A percentile compares a stretch with the other conserved stretches of the same genome.
phyloP scores from a whole-genome alignment of 2,888 invertebrate genomes.

The Byasa hedistus region DNA sequence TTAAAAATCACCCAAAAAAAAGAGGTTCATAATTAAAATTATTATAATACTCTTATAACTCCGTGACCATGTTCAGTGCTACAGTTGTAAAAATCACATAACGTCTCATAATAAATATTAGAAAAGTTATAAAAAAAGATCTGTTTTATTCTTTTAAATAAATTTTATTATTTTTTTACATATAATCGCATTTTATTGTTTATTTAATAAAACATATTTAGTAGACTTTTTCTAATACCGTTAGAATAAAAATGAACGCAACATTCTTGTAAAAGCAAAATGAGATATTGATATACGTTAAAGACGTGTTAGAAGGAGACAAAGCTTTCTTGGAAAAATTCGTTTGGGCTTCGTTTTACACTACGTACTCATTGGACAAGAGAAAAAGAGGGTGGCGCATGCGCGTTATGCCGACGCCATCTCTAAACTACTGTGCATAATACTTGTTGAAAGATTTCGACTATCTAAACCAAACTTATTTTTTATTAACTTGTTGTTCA shows the following conservation, averaged over 20 bases:
- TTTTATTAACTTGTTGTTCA: slow-evolving; percentile 57
- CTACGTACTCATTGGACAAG: slow-evolving; percentile 64
- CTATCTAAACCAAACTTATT: slow-evolving; percentile 56
- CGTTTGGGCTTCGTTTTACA: slow-evolving; percentile 58
- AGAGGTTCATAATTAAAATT: too few species aligned
- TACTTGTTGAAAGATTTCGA: slow-evolving; percentile 57
- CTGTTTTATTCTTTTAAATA: background rate
- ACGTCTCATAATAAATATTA: too few species aligned
- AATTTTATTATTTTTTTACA: background rate
- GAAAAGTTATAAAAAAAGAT: too few species aligned
- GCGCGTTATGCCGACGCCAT: slow-evolving; percentile 81
- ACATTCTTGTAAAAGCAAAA: slow-evolving; percentile 18
- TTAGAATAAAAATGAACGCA: slow-evolving; percentile 29
- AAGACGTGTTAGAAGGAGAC: slow-evolving; percentile 36
- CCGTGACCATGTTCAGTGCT: too few species aligned
- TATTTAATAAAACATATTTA: background rate
- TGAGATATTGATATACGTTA: slow-evolving; percentile 24
- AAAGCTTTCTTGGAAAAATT: slow-evolving; percentile 46
- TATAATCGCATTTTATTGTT: background rate
- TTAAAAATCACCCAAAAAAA: too few species aligned
- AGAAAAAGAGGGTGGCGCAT: slow-evolving; percentile 75
- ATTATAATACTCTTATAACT: too few species aligned
- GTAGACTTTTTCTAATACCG: slow-evolving; percentile 17
- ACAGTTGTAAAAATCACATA: too few species aligned
- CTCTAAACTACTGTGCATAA: slow-evolving; percentile 74